Evolutionary conservation across 2,113 vertebrate species (phyloP), one percentile per base, ranked within the genome.

Genomic region (Gymnocephalus cernua): DNA sequence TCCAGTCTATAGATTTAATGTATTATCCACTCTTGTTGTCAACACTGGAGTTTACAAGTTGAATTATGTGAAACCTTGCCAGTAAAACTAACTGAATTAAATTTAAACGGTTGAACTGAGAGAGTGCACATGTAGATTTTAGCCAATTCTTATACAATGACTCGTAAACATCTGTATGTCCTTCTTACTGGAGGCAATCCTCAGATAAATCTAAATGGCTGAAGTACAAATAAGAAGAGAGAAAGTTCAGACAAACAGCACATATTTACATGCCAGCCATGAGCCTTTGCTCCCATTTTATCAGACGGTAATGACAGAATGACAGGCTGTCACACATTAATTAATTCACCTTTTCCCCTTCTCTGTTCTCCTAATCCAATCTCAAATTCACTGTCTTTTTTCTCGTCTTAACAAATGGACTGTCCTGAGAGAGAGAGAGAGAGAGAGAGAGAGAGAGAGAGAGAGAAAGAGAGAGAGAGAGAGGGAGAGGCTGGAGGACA

Each of bases 331-430:
- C 90, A 88, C 76, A 67, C 73, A 25, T 80, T 90, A 85, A 93
- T 93, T 90, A 87, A 93, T 93, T 86, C 80, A 88, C 74, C 79
- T 77, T 73, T 67, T 74, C 73, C 82, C 80, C 82, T 68, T 62
- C 66, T 74, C 65, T 87, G 67, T 83, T 81, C 77, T 70, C 63
- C 81, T 86, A 79, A 91, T 91, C 87, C 85, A 87, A 91, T 89
- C 84, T 88, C 80, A 89, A 79, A 18, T 84, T 80, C 80, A 87
- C 79, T 77, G 67, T 88, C 74, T 80, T 66, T 85, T 62, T 56
- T 83, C 59, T 51, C 47, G 44, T 80, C 76, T 83, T 74, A 88
- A 90, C 83, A 87, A 91, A 93, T 87, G 73, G 82, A 90, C 78
- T 74, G 86, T 73, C 64, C 64, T 45, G 59, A 61, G 75, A 82